Conservation (phyloP, 92 coral and sea anemone species). For the Parazoanthus swiftii region DNA sequence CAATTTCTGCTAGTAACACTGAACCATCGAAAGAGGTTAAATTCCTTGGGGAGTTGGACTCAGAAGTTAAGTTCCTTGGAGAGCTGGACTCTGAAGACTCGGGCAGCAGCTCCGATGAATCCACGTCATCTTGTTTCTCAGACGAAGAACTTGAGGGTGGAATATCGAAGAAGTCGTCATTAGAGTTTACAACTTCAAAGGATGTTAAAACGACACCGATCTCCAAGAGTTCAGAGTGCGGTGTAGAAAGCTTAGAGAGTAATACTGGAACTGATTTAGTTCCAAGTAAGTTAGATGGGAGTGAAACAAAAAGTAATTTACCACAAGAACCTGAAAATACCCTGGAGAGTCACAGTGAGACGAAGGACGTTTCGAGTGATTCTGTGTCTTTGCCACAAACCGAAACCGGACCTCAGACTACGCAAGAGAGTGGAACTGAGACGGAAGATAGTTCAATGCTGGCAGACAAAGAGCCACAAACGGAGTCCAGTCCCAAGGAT, state of each 20-base stretch:
- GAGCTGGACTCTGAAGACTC: constrained; percentile 37
- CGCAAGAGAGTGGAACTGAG: background rate
- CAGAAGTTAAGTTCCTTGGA: constrained; percentile 33
- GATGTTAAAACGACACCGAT: background rate
- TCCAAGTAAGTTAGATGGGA: background rate
- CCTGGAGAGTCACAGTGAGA: background rate
- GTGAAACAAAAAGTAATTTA: background rate
- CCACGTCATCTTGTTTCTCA: constrained; percentile 17
- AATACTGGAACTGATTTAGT: background rate
- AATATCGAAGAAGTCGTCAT: background rate
- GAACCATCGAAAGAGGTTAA: constrained; percentile 10
- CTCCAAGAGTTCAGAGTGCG: background rate
- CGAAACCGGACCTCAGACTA: background rate
- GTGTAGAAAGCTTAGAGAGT: background rate
- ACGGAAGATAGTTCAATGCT: background rate
- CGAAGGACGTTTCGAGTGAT: background rate
- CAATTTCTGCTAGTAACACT: background rate
- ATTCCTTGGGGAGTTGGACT: constrained; percentile 38
- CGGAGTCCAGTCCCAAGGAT: background rate
- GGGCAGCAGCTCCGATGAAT: constrained; percentile 38
- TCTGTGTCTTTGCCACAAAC: background rate
- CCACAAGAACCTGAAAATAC: background rate
- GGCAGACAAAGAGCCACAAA: background rate
- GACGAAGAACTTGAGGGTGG: constrained; percentile 1
- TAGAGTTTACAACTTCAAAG: background rate